Evolutionary conservation across 2,888 invertebrate genomes (phyloP), one percentile per base, ranked within the genome.

Genomic region (Callosobruchus maculatus): DNA sequence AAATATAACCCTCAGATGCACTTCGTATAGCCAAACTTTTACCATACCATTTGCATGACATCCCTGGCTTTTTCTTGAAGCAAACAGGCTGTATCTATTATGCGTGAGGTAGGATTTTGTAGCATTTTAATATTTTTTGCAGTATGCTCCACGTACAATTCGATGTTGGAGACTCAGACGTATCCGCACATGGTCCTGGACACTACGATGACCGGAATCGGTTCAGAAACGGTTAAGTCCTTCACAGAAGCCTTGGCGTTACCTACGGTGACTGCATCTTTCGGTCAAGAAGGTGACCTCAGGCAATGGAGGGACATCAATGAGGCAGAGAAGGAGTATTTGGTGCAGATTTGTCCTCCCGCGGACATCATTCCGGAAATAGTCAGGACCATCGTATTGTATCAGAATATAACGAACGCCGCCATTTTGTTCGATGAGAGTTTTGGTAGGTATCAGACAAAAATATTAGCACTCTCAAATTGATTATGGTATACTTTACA

Each of bases 401-500:
- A 92, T 78, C 93, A 96, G 87, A 96, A 97, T 83, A 95, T 97
- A 73, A 95, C 95, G 3, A 97, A 96, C 84, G 96, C 97, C 20
- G 97, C 96, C 5, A 95, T 98, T 71, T 89, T 98, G 70, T 97
- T 95, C 85, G 97, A 98, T 83, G 92, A 94, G 22, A 92, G 92
- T 67, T 97, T 96, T 84, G 93, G 95, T 95, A 78, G 78, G 77
- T 77, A 67, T 31, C n/a, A 7, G 3, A 4, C 20, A 21, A 68
- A 2, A 2, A 21, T 68, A n/a, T n/a, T n/a, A n/a, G n/a, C n/a
- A n/a, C n/a, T n/a, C n/a, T n/a, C n/a, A n/a, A n/a, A n/a, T n/a
- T n/a, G n/a, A n/a, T n/a, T n/a, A n/a, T n/a, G n/a, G n/a, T n/a
- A n/a, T n/a, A n/a, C n/a, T n/a, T n/a, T n/a, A n/a, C n/a, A n/a